phyloP scores from a whole-genome alignment of 1,140 invertebrate species.

The Hyposmocoma kahamanoa region DNA sequence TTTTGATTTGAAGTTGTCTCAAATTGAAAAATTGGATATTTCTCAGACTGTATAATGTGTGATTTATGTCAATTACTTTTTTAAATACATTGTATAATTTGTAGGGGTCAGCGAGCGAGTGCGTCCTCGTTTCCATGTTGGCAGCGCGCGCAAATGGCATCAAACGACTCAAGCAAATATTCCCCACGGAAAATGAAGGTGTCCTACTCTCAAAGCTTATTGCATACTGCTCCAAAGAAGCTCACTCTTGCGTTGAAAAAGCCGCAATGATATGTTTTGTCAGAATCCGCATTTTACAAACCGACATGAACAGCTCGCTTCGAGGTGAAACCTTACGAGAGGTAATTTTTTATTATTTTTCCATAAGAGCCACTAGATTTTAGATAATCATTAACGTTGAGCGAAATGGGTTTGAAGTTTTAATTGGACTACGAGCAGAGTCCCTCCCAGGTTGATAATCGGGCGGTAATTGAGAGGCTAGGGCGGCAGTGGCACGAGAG shows the following conservation, averaged over 20 bases:
- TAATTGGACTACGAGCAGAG: conserved; percentile 7
- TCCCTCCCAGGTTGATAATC: conserved; percentile 31
- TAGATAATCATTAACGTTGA: neutral
- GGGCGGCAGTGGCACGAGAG: conserved; percentile 19
- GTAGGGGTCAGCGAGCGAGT: conserved; percentile 98
- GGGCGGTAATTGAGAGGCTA: conserved; percentile 47
- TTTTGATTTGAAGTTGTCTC: too few relatives aligned
- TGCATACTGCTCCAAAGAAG: conserved; percentile 94
- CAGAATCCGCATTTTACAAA: conserved; percentile 96
- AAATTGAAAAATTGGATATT: too few relatives aligned
- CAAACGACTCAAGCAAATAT: conserved; percentile 90
- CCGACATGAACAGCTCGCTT: conserved; percentile 94
- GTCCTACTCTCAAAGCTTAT: conserved; percentile 96
- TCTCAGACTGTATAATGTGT: too few relatives aligned
- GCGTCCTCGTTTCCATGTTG: conserved; percentile 95
- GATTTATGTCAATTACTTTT: too few relatives aligned
- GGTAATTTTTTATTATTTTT: conserved; percentile 57
- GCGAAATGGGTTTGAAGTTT: conserved; percentile 1
- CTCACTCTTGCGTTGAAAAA: conserved; percentile 99
- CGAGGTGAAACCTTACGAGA: conserved; percentile 89
- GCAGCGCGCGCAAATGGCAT: conserved; percentile 96
- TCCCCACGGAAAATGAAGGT: conserved; percentile 95
- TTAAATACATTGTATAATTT: too few relatives aligned
- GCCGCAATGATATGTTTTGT: conserved; percentile 99
- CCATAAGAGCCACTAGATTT: neutral